Base-by-base conservation (phyloP, 2,888 invertebrate genomes). In the Antheraea assamensis region DNA sequence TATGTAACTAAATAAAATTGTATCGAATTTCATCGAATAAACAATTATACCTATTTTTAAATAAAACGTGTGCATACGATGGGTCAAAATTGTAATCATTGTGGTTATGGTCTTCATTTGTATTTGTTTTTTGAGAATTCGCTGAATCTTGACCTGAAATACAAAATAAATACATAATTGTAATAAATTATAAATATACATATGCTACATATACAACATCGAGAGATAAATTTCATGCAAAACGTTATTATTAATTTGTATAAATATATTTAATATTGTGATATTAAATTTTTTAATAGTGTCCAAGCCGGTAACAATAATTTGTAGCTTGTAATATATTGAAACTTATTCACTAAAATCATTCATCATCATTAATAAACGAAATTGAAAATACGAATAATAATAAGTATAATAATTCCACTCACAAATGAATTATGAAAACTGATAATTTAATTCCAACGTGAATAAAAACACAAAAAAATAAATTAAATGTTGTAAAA, bases 31-130 rank as follows among this genome's bases (percentile, higher is more conserved):
- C 49, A 55, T n/a, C 8, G 10, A 71, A 74, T 58, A 47, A 72
- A 79, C 15, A 64, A 15, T 64, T 10, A 94, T 93, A 97, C 96
- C 96, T 95, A 85, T 97, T 96, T 85, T 97, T 96, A 77, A 98
- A 96, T 79, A 96, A 95, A 76, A 98, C 96, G 88, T 97, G 97
- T 3, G 98, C 96, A 85, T 97, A 97, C 79, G 97, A 97, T 30
- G 97, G 96, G 84, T 98, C 97, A 70, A 97, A 96, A 76, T 95
- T 95, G 83, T 95, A 96, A 77, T 95, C 95, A 80, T 95, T 95
- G 84, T 96, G 96, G 82, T 95, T 85, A 72, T 90, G 90, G 61
- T 84, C 87, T 71, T 79, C 83, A 73, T 82, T 81, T 73, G 83
- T 85, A 42, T 80, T 82, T 17, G 81, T 72, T 72, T 85, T 88